Evolutionary conservation across 1,140 invertebrate species (phyloP).

Genomic region (Cyclargus thomasi): DNA sequence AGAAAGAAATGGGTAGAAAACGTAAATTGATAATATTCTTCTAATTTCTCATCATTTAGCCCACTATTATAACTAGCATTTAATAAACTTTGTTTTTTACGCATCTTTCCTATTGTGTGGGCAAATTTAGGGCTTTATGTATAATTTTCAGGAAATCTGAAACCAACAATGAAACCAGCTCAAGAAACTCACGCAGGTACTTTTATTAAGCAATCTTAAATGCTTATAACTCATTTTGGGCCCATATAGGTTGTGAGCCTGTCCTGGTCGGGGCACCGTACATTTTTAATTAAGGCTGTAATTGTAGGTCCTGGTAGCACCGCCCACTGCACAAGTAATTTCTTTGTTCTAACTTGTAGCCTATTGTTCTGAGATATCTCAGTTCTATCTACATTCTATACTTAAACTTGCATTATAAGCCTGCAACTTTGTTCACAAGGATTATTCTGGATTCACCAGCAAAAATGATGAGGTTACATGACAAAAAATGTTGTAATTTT

Average conservation of each 20-base stretch:
- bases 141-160: too few relatives aligned
- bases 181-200: too few relatives aligned
- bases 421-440: background rate
- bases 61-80: too few relatives aligned
- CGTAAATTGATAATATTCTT: too few relatives aligned
- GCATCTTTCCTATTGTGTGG: too few relatives aligned
- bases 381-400: background rate
- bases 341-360: slow-evolving; percentile 5
- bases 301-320: slow-evolving; percentile 1
- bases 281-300: slow-evolving; percentile 12
- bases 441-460: background rate
- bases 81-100: too few relatives aligned
- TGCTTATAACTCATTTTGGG: background rate
- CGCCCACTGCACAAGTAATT: slow-evolving; percentile 3
- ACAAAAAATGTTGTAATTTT: too few relatives aligned
- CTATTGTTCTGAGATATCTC: background rate
- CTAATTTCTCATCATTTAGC: too few relatives aligned
- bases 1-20: too few relatives aligned
- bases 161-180: too few relatives aligned
- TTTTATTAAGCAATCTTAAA: background rate
- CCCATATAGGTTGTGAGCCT: background rate
- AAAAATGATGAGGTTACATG: background rate
- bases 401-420: background rate
- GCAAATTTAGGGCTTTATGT: too few relatives aligned
- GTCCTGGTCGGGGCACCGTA: background rate